Evolutionary conservation across 2,113 vertebrate genomes (phyloP).

Genomic region (Poeciliopsis occidentalis): DNA sequence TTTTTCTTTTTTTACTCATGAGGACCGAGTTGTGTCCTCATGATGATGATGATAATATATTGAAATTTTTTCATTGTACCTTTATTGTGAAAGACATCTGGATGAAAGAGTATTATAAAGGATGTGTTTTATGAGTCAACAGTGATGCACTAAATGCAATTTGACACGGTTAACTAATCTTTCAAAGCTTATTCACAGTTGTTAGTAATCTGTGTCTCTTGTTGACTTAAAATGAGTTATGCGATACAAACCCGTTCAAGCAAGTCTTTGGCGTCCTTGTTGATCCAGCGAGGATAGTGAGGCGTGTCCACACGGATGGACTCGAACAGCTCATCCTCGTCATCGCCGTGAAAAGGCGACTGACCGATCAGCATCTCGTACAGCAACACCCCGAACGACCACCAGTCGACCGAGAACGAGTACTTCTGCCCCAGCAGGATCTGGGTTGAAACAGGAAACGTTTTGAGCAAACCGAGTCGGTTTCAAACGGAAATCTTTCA

Average conservation of each 20-base stretch:
- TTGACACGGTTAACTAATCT: background rate
- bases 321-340: conserved; percentile 97
- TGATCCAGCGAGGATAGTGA: conserved; percentile 97
- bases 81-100: background rate
- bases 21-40: too few species aligned
- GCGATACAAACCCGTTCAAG: conserved; percentile 86
- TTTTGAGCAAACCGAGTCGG: background rate
- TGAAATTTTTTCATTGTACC: background rate
- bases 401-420: conserved; percentile 98
- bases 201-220: background rate
- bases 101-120: background rate
- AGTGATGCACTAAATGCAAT: background rate
- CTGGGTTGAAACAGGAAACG: conserved; percentile 62
- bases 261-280: conserved; percentile 93
- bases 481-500: conserved; percentile 11
- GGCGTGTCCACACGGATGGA: conserved; percentile 95
- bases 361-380: conserved; percentile 98
- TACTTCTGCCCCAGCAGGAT: conserved; percentile 94
- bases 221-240: background rate
- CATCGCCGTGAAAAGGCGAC: conserved; percentile 97
- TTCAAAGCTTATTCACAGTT: background rate
- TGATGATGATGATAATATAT: background rate
- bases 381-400: conserved; percentile 96
- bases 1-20: too few species aligned
- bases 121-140: background rate